Percentiles rank a stretch among this genome's conserved stretches.
These are phyloP conservation scores for Keiferia lycopersicella DNA, from an alignment of 2,888 invertebrate genomes.

Conservation along the genomic window DNA sequence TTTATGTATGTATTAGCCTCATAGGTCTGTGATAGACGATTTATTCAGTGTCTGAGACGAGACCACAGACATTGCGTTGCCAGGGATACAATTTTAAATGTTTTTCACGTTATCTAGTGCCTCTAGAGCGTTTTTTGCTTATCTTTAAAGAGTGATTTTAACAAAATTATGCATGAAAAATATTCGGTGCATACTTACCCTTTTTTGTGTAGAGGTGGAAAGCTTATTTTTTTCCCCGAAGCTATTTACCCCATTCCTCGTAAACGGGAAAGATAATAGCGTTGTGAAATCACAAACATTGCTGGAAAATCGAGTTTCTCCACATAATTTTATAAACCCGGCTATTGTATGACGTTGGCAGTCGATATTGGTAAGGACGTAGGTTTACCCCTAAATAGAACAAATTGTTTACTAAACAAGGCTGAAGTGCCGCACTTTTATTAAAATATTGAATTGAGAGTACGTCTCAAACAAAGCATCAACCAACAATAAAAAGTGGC, in stretches of 20 bases:
- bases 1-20: no score
- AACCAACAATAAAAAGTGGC: no score
- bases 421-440: not conserved
- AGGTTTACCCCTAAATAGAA: not conserved
- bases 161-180: not conserved
- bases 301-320: constrained; percentile 16
- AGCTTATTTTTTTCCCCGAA: not conserved
- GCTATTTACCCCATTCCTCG: constrained; percentile 15
- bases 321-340: constrained; percentile 14
- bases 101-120: no score
- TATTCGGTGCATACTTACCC: no score
- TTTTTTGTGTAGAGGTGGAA: not conserved
- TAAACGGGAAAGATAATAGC: constrained; percentile 20
- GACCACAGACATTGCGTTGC: no score
- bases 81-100: no score
- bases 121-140: no score
- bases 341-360: not conserved
- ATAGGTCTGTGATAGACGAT: no score
- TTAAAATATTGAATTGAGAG: not conserved
- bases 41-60: no score
- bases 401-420: not conserved
- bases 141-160: no score
- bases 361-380: not conserved
- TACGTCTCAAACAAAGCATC: no score
- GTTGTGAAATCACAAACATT: constrained; percentile 15